Percentiles rank a stretch among this genome's conserved stretches.
Evolutionary conservation across 2,888 invertebrate species (phyloP).

Genomic region (Zygaena filipendulae): DNA sequence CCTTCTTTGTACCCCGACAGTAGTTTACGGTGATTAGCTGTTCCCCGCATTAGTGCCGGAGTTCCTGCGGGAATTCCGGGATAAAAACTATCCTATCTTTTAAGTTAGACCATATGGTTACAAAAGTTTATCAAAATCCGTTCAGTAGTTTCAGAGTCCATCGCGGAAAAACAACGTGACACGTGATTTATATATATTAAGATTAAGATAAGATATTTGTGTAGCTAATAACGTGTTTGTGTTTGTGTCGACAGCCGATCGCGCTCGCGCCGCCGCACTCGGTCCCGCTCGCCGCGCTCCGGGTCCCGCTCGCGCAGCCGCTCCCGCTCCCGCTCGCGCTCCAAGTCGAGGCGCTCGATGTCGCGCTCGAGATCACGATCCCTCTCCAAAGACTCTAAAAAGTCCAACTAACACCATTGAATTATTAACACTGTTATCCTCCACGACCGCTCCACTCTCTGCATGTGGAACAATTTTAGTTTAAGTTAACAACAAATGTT

Average conservation of each 20-base stretch:
- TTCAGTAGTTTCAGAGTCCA: no score
- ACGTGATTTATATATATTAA: no score
- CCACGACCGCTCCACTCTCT: slow-evolving; percentile 21
- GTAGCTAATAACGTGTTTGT: no score
- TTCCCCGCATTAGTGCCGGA: no score
- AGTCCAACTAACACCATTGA: slow-evolving; percentile 39
- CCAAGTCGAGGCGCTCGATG: slow-evolving; percentile 58
- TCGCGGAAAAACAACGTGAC: no score
- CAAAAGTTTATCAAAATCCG: no score
- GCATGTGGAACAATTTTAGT: slow-evolving; percentile 14
- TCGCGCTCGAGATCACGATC: slow-evolving; percentile 60
- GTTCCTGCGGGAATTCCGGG: no score
- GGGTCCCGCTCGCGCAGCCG: slow-evolving; percentile 58
- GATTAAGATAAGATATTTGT: no score
- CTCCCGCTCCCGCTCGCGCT: slow-evolving; percentile 62
- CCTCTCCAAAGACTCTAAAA: slow-evolving; percentile 60
- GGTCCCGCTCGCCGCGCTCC: slow-evolving; percentile 67
- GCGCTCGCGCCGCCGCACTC: slow-evolving; percentile 71
- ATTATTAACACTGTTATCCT: slow-evolving; percentile 13
- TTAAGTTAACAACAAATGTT: background rate
- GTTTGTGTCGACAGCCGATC: slow-evolving; percentile 58
- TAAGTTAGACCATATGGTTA: no score
- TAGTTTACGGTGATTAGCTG: no score
- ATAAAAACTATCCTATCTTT: no score
- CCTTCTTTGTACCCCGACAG: no score